phyloP scores from a whole-genome alignment of 2,888 invertebrate species.

The Melanostoma scalare region DNA sequence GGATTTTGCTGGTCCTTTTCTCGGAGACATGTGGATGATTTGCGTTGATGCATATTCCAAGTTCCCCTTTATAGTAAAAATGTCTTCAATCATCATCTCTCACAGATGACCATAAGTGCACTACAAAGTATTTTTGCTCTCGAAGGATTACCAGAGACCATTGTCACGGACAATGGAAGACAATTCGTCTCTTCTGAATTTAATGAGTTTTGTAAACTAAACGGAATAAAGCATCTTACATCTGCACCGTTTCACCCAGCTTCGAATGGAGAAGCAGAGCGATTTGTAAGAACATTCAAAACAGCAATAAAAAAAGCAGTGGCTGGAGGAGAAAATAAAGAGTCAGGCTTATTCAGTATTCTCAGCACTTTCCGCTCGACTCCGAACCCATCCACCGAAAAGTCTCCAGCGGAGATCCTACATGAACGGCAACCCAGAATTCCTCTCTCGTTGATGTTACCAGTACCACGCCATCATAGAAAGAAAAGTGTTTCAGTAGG shows the following conservation, averaged over 20 bases:
- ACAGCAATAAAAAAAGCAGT: neutral
- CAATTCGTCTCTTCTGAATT: neutral
- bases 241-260: neutral
- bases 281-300: slow-evolving; percentile 2
- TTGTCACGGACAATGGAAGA: neutral
- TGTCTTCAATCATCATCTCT: neutral
- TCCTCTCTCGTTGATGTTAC: too few relatives aligned
- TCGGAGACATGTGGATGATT: neutral
- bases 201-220: neutral
- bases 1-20: neutral
- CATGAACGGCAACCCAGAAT: too few relatives aligned
- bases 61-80: neutral
- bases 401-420: too few relatives aligned
- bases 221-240: neutral
- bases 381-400: too few relatives aligned
- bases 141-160: neutral
- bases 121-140: too few relatives aligned
- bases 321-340: too few relatives aligned
- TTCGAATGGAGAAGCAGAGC: neutral
- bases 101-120: too few relatives aligned
- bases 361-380: too few relatives aligned
- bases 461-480: too few relatives aligned
- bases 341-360: too few relatives aligned
- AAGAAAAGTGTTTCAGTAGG: too few relatives aligned
- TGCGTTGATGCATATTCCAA: neutral